Evolutionary conservation across 2,113 vertebrate species (phyloP).

Genomic region (Semicossyphus pulcher): DNA sequence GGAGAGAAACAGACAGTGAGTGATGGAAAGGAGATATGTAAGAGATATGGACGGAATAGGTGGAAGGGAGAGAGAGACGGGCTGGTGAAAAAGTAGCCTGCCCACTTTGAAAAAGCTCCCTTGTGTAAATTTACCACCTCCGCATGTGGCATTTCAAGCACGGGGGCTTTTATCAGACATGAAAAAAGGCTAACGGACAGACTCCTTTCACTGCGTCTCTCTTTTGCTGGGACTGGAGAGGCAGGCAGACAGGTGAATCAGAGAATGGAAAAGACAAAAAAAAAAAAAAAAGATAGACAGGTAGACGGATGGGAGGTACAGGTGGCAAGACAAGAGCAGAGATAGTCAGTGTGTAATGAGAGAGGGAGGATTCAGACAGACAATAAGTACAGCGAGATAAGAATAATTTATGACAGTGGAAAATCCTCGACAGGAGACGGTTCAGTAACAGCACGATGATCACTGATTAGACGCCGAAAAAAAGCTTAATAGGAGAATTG

Average conservation of each 20-base stretch:
- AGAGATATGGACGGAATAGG: constrained; percentile 44
- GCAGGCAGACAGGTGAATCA: constrained; percentile 23
- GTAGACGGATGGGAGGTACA: constrained; percentile 26
- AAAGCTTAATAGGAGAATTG: constrained; percentile 9
- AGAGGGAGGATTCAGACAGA: constrained; percentile 27
- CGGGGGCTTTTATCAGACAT: constrained; percentile 31
- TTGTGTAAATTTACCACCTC: constrained; percentile 47
- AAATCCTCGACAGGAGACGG: constrained; percentile 29
- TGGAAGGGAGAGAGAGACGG: background rate
- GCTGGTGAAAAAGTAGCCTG: constrained; percentile 17
- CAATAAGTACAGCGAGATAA: constrained; percentile 40
- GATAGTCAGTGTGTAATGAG: constrained; percentile 42
- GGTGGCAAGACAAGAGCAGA: constrained; percentile 19
- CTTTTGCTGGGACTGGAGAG: background rate
- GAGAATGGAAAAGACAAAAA: constrained; percentile 7
- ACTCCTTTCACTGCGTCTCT: constrained; percentile 4
- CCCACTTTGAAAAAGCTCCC: constrained; percentile 36
- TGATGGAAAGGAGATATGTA: constrained; percentile 32
- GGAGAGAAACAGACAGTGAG: constrained; percentile 27
- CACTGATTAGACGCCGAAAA: constrained; percentile 27
- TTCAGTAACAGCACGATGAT: constrained; percentile 31
- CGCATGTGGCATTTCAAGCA: constrained; percentile 58
- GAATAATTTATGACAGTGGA: constrained; percentile 35
- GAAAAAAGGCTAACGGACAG: constrained; percentile 20
- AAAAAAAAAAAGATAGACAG: constrained; percentile 22